These are phyloP conservation scores for Carcina quercana DNA, from an alignment of 2,888 invertebrate species.

Conservation along the genomic window DNA sequence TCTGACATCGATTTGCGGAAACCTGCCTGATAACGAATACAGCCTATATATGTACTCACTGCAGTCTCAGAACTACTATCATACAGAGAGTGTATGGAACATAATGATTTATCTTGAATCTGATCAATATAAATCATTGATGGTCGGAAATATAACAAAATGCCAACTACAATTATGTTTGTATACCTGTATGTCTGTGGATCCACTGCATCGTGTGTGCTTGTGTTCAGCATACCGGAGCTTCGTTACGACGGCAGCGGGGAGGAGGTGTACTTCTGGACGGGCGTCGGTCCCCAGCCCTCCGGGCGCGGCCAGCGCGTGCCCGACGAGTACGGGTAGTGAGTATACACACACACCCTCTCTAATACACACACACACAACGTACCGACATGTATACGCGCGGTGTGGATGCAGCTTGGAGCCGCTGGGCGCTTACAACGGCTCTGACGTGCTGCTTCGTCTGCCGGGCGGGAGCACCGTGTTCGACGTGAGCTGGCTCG, in stretches of 20 bases:
- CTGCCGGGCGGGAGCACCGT: constrained; percentile 89
- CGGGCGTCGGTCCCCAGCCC: constrained; percentile 91
- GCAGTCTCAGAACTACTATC: too few relatives aligned
- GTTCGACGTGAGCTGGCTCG: constrained; percentile 89
- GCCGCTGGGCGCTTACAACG: constrained; percentile 81
- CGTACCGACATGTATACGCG: not conserved
- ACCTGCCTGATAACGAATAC: too few relatives aligned
- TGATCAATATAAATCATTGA: too few relatives aligned
- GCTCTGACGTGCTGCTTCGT: constrained; percentile 82
- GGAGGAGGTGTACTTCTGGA: constrained; percentile 88
- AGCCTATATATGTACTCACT: too few relatives aligned
- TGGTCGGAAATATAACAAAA: too few relatives aligned
- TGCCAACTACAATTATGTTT: too few relatives aligned
- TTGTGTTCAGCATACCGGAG: constrained; percentile 74
- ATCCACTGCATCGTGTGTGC: not conserved
- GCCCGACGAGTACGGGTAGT: constrained; percentile 95
- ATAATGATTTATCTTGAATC: too few relatives aligned
- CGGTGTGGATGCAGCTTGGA: constrained; percentile 77
- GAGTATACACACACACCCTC: constrained; percentile 51
- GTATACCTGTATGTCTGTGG: too few relatives aligned
- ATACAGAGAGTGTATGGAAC: too few relatives aligned
- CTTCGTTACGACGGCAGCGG: constrained; percentile 86
- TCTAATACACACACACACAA: not conserved
- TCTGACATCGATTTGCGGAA: too few relatives aligned
- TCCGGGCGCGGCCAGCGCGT: constrained; percentile 86